phyloP scores from a whole-genome alignment of 2,113 vertebrate genomes.

The Nematolebias whitei region DNA sequence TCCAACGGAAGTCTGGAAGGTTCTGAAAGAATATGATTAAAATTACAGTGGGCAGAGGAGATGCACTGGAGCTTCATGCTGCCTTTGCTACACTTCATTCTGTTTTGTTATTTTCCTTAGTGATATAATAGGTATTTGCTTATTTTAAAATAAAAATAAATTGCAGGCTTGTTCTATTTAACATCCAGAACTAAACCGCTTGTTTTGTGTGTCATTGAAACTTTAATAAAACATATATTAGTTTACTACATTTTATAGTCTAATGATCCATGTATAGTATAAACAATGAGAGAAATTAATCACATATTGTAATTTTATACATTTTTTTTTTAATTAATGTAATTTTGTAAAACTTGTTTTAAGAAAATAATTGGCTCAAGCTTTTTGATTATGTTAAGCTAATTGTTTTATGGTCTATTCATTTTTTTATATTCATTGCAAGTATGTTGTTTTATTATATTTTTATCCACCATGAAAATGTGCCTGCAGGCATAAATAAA shows the following conservation, averaged over 20 bases:
- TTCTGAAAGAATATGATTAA: slow-evolving; percentile 45
- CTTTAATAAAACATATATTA: background rate
- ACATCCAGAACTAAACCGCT: background rate
- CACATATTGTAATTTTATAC: slow-evolving; percentile 3
- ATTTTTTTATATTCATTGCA: slow-evolving; percentile 37
- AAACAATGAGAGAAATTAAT: background rate
- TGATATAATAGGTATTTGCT: background rate
- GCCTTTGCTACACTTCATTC: slow-evolving; percentile 18
- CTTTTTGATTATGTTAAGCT: background rate
- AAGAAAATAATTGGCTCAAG: background rate
- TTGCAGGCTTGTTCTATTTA: background rate
- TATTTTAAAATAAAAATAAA: slow-evolving; percentile 9
- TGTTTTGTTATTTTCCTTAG: slow-evolving; percentile 1
- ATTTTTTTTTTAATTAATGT: no score
- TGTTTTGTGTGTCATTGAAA: slow-evolving; percentile 2
- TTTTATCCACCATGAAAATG: slow-evolving; percentile 59
- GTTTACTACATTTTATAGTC: background rate
- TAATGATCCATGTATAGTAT: slow-evolving; percentile 6
- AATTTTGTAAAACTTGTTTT: background rate
- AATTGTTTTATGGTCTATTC: slow-evolving; percentile 1
- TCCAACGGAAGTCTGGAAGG: slow-evolving; percentile 38
- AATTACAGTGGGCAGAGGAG: slow-evolving; percentile 11
- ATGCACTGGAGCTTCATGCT: slow-evolving; percentile 17
- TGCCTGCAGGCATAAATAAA: slow-evolving; percentile 64
- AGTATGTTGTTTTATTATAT: slow-evolving; percentile 56